Evolutionary conservation across 2,797 vertebrate genomes (phyloP).

Genomic region (Botia almorhae): DNA sequence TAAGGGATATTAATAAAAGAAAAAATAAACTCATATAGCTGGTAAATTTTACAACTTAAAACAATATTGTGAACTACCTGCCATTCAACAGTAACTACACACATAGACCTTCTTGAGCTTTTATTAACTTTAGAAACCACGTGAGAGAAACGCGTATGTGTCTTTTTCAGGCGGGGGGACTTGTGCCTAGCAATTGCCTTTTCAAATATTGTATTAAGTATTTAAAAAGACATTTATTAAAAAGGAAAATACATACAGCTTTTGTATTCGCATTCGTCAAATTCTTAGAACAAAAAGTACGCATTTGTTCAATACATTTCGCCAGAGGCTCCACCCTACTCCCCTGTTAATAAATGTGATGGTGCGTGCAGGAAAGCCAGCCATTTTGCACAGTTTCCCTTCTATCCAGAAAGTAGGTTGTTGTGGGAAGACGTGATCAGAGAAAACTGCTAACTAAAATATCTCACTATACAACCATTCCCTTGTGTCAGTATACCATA

Average conservation of each 20-base stretch:
- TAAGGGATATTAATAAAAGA: not conserved
- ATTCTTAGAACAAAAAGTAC: not conserved
- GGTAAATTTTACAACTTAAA: no score
- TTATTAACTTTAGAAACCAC: conserved; percentile 42
- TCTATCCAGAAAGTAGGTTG: conserved; percentile 56
- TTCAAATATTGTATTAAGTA: not conserved
- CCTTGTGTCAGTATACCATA: conserved; percentile 14
- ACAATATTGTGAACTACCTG: no score
- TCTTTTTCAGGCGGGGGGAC: not conserved
- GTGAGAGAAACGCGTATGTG: conserved; percentile 48
- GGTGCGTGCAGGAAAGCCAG: conserved; percentile 68
- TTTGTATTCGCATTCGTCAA: not conserved
- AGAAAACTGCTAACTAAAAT: conserved; percentile 24
- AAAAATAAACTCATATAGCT: not conserved
- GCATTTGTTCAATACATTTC: not conserved
- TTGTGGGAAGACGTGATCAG: conserved; percentile 56
- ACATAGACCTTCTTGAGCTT: conserved; percentile 19
- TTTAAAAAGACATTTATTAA: not conserved
- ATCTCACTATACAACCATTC: conserved; percentile 46
- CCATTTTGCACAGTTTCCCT: conserved; percentile 67
- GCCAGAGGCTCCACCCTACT: conserved; percentile 55
- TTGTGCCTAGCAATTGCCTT: not conserved
- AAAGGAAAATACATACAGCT: fast-evolving
- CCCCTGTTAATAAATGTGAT: conserved; percentile 57
- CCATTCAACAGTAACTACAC: not conserved